Evolutionary conservation across 2,888 invertebrate species (phyloP).

Genomic region (Chaetogeoica ovagalla): DNA sequence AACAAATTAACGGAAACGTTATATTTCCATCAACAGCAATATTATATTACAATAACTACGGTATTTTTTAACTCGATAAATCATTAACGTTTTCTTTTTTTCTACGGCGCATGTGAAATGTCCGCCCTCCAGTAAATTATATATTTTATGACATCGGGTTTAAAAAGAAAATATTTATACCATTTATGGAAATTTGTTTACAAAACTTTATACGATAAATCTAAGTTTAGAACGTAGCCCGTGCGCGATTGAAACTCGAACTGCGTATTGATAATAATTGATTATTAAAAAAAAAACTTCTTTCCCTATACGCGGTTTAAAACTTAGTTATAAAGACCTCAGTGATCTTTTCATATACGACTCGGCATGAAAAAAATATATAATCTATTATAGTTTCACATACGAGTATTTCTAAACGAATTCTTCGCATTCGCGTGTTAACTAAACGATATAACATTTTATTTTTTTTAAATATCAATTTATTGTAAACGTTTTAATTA

Average conservation of each 20-base stretch:
- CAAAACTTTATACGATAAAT: background rate
- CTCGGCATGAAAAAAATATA: background rate
- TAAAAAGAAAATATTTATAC: constrained; percentile 7
- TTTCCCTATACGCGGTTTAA: background rate
- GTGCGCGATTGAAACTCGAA: background rate
- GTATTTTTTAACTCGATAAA: background rate
- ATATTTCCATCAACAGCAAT: too few species aligned
- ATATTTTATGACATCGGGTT: background rate
- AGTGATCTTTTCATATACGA: background rate
- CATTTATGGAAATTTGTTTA: constrained; percentile 6
- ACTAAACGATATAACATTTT: too few species aligned
- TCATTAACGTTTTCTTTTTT: background rate
- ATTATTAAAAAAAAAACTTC: background rate
- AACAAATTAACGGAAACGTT: too few species aligned
- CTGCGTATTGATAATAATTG: background rate
- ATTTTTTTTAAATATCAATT: too few species aligned
- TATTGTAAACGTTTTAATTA: too few species aligned
- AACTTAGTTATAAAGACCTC: background rate
- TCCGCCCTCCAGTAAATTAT: background rate
- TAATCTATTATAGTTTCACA: too few species aligned
- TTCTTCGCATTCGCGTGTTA: too few species aligned
- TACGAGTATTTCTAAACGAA: too few species aligned
- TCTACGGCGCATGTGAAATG: background rate
- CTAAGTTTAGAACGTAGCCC: background rate
- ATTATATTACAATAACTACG: too few species aligned